Base-by-base conservation (phyloP, 2,113 vertebrate genomes). In the Gopherus evgoodei region DNA sequence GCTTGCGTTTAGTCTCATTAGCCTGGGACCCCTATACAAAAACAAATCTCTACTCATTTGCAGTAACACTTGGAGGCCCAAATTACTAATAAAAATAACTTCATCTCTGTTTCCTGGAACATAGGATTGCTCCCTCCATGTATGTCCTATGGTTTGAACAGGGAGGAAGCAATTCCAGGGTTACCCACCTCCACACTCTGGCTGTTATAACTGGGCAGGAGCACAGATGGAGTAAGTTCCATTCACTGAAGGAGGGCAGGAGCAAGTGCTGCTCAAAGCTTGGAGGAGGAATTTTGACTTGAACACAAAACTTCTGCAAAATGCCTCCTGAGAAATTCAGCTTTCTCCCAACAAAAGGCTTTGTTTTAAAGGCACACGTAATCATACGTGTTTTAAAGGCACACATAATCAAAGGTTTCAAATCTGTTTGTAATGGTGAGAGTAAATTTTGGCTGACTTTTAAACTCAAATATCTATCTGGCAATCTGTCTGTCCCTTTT, bases 101-200 rank as follows among this genome's bases (percentile, higher is more conserved):
- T 49, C 1, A n/a, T 81, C 10, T 81, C 9, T 84, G 4, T 88
- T 17, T 87, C 2, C 8, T 83, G 1, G 1, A 50, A 0, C 21
- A 2, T 80, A 82, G 31, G 79, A 81, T 22, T n/a, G 31, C 49
- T 52, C 29, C 47, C 7, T 52, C 78, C 57, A 62, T 62, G 27
- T 13, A 62, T 14, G 27, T 12, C 57, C 27, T 79, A 49, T 25
- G 31, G 16, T 79, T 49, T 47, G 29, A 79, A 7, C 29, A 79
- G 76, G 29, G 47, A 79, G 27, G 13, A 49, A 29, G 76, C 25
- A 79, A 49, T 29, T 25, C 25, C 44, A 31, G 29, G 8, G 16
- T 17, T 79, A 49, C 29, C 47, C 47, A 47, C 24, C 24, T 29
- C 12, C 12, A 31, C 29, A 12, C 57, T 29, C 11, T 62, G 29